Conservation (phyloP, 2,888 invertebrate species). For the Ochlodes sylvanus region DNA sequence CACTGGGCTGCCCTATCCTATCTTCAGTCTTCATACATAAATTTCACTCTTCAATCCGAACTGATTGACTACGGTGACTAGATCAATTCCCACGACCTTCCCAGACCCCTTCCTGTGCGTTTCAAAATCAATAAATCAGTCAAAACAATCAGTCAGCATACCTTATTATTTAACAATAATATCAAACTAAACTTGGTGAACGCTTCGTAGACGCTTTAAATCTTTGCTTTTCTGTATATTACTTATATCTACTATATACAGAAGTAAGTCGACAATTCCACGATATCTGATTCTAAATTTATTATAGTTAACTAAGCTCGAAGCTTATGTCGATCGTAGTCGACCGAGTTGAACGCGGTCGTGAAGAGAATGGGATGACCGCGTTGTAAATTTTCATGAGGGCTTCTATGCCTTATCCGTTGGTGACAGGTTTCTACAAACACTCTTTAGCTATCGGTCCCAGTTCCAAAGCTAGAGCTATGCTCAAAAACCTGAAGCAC, state of each 20-base stretch:
- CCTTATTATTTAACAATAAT: background rate
- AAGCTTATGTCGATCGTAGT: background rate
- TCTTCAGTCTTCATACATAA: constrained; percentile 27
- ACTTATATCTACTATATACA: background rate
- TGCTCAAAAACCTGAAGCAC: no score
- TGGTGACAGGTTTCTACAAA: no score
- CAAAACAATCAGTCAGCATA: constrained; percentile 23
- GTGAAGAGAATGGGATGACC: no score
- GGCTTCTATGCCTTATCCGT: no score
- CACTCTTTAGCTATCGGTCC: no score
- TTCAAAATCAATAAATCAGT: constrained; percentile 23
- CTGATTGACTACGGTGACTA: constrained; percentile 18
- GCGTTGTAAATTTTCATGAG: no score
- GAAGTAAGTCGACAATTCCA: background rate
- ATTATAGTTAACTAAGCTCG: background rate
- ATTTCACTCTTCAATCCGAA: background rate
- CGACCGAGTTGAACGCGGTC: background rate
- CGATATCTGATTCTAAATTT: background rate
- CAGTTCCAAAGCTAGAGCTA: no score
- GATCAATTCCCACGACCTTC: constrained; percentile 2
- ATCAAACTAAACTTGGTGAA: no score
- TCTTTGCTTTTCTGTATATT: background rate
- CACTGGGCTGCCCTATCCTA: constrained; percentile 9
- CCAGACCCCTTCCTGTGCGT: constrained; percentile 9
- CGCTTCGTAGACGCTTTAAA: background rate